phyloP scores from a whole-genome alignment of 2,113 vertebrate genomes.

The Oreochromis aureus region DNA sequence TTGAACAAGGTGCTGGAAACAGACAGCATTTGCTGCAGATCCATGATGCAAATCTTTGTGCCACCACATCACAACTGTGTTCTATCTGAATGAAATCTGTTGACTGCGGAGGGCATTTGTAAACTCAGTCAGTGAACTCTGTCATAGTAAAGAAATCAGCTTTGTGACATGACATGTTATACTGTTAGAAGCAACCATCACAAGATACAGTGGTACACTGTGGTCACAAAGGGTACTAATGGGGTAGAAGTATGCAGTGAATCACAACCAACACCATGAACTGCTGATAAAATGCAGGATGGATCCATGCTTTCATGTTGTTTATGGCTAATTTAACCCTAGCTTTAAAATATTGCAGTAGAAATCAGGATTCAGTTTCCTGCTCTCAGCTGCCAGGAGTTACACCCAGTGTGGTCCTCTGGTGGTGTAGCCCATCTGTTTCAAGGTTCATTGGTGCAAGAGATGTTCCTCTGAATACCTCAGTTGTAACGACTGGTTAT shows the following conservation, averaged over 20 bases:
- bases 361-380: neutral
- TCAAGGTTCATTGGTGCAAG: neutral
- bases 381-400: neutral
- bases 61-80: neutral
- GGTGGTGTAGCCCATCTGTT: neutral
- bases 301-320: neutral
- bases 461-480: neutral
- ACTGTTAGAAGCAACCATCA: fast-evolving
- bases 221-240: neutral
- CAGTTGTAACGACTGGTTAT: neutral
- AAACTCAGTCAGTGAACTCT: neutral
- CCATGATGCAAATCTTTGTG: neutral
- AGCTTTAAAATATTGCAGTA: neutral
- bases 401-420: neutral
- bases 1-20: neutral
- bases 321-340: neutral
- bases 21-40: neutral
- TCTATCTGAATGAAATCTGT: neutral
- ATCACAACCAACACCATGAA: neutral
- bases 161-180: neutral
- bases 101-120: neutral
- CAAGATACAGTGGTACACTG: neutral
- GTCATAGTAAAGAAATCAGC: neutral
- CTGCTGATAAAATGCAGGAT: neutral
- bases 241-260: neutral